A percentile compares a stretch with the other conserved stretches of the same genome.
Evolutionary conservation across 1,140 invertebrate genomes (phyloP).

Genomic region (Aphelinus certus): DNA sequence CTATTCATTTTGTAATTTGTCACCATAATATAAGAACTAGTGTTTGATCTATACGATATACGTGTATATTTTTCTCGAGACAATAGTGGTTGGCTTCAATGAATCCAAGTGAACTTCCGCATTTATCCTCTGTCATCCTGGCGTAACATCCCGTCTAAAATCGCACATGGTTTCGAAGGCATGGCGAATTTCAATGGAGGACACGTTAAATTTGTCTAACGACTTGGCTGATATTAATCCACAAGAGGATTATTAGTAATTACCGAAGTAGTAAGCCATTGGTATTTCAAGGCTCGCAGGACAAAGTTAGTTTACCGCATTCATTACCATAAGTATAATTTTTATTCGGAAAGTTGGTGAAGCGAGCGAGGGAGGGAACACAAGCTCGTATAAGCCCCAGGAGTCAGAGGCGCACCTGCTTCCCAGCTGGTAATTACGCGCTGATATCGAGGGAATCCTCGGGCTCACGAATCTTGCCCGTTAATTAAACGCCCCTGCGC

Average conservation of each 20-base stretch:
- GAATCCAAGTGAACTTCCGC: too few relatives aligned
- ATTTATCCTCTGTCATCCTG: too few relatives aligned
- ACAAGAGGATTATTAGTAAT: slow-evolving; percentile 21
- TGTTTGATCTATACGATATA: too few relatives aligned
- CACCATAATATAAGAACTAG: too few relatives aligned
- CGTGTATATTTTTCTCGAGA: too few relatives aligned
- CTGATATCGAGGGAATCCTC: slow-evolving; percentile 32
- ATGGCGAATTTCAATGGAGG: too few relatives aligned
- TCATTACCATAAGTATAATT: slow-evolving; percentile 38
- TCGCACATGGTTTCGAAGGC: too few relatives aligned
- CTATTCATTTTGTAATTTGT: too few relatives aligned
- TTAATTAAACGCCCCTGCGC: slow-evolving; percentile 35
- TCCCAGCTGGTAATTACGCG: slow-evolving; percentile 35
- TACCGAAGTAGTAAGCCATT: slow-evolving; percentile 22
- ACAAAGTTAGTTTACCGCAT: slow-evolving; percentile 31
- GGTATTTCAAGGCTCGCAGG: slow-evolving; percentile 33
- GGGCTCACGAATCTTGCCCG: slow-evolving; percentile 35
- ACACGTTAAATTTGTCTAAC: too few relatives aligned
- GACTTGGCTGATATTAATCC: slow-evolving; percentile 2
- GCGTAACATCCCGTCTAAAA: too few relatives aligned
- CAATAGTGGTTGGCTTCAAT: too few relatives aligned
- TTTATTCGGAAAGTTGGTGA: slow-evolving; percentile 34
- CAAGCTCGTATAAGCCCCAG: slow-evolving; percentile 31
- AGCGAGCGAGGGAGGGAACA: background rate
- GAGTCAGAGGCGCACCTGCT: slow-evolving; percentile 36